Percentiles rank a stretch among this genome's conserved stretches.
These are phyloP conservation scores for Trachelus troglodyta DNA, from an alignment of 2,888 invertebrate species.

Conservation along the genomic window DNA sequence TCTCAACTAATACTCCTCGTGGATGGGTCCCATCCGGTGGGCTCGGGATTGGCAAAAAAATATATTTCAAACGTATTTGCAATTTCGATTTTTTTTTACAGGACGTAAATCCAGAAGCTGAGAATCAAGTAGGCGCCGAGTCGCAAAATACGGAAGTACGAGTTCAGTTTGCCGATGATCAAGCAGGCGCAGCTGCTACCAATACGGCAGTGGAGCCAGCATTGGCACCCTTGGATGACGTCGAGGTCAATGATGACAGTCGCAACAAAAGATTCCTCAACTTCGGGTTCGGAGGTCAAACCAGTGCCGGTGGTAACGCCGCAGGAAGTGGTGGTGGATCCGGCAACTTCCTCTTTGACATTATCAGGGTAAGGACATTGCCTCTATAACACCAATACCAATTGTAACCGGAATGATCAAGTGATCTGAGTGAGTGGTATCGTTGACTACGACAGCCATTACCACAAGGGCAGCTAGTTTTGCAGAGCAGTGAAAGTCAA, in stretches of 20 bases:
- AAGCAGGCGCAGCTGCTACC: slow-evolving; percentile 68
- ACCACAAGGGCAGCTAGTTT: slow-evolving; percentile 20
- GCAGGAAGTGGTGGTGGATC: slow-evolving; percentile 74
- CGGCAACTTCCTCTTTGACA: slow-evolving; percentile 90
- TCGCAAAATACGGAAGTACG: slow-evolving; percentile 74
- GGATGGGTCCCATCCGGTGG: neutral
- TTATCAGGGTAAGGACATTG: slow-evolving; percentile 74
- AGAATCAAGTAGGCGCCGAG: slow-evolving; percentile 68
- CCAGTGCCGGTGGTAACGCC: slow-evolving; percentile 60
- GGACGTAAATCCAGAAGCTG: slow-evolving; percentile 59
- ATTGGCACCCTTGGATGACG: slow-evolving; percentile 77
- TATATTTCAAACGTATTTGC: neutral
- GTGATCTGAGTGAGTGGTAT: slow-evolving; percentile 1
- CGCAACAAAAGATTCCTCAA: slow-evolving; percentile 84
- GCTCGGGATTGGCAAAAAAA: neutral
- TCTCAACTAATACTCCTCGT: neutral
- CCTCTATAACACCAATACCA: neutral
- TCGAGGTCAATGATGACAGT: slow-evolving; percentile 81
- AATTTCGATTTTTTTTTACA: slow-evolving; percentile 31
- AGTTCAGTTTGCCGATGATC: slow-evolving; percentile 71
- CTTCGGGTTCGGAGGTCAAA: slow-evolving; percentile 69
- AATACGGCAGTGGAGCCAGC: slow-evolving; percentile 75
- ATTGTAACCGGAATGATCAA: neutral
- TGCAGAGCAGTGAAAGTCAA: slow-evolving; percentile 18
- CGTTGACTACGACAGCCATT: neutral